Evolutionary conservation across 2,888 invertebrate genomes (phyloP), one percentile per base, ranked within the genome.

Genomic region (Digitonthophagus gazella): DNA sequence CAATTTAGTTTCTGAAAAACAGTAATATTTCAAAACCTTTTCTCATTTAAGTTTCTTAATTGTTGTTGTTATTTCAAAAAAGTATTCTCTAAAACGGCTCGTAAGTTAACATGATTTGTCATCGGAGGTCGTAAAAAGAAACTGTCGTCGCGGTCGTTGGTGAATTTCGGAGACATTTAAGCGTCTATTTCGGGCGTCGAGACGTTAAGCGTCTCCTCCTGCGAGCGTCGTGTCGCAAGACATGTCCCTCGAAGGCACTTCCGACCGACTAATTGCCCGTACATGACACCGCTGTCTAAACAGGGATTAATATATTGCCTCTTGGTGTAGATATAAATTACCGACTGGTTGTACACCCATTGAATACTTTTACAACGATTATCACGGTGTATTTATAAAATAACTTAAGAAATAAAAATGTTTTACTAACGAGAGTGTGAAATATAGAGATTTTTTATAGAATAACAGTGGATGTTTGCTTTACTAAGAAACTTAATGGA

Each of bases 221-320:
- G 54, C 14, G n/a, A 55, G 16, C 18, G 20, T 54, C 64, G 64
- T 56, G 64, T 56, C 64, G 67, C 64, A 67, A 64, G 67, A 64
- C 56, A 20, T 64, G 22, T 19, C 22, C 64, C 66, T 64, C 63
- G 61, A 63, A 61, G 61, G 69, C 58, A 79, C 79, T 78, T 78
- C 78, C 78, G 77, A 79, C 76, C 78, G 80, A 79, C 81, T 81
- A 81, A 81, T 81, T 81, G 79, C 79, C 73, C 78, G 77, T 78
- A 81, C 80, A 80, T 76, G 81, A 81, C 81, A 79, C 78, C 76
- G 72, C 79, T 80, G 81, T 81, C 81, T 79, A 81, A 81, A 81
- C 79, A 81, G 75, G 76, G 79, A 77, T 77, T 79, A 78, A 79
- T 81, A 79, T 77, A 77, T 78, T 75, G 76, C 61, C 61, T 74